Evolutionary conservation across 2,113 vertebrate species (phyloP), one percentile per base, ranked within the genome.

Genomic region (Bos javanicus): DNA sequence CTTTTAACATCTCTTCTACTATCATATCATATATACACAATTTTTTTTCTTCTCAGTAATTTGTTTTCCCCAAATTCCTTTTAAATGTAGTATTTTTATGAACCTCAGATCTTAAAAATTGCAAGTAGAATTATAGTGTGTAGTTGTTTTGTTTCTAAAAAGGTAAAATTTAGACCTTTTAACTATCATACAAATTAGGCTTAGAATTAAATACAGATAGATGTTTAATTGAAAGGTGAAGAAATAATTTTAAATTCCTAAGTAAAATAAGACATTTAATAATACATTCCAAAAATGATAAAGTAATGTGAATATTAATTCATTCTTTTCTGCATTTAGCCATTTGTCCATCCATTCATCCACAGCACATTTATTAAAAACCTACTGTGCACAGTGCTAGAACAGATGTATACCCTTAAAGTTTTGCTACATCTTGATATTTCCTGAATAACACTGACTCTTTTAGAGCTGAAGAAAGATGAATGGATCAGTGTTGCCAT

Each of bases 61-160:
- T 90, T 64, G 2, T 93, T 95, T 96, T 23, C 4, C n/a, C 11
- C 7, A 86, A 48, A 90, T 96, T 54, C 5, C 60, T 83, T 90
- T 95, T 89, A 89, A 91, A n/a, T 56, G 25, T 67, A 76, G 7
- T 80, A 83, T 76, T 78, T 90, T 96, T 86, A 74, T 91, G 62
- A 95, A 64, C 13, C 54, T 5, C 28, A 57, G 60, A 26, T 83
- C 62, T 56, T n/a, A 92, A 92, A 84, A 89, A 52, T n/a, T 92
- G 0, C 12, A 90, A 50, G n/a, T 71, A 30, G 92, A 97, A 59
- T 89, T 81, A 3, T 85, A 81, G 26, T 7, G 56, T 50, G 14
- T 89, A 83, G 48, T 60, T 54, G 7, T 76, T 96, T 90, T 85
- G 39, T 89, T 96, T 86, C 11, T 25, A 30, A 56, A 97, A 92